Base-by-base conservation (phyloP, 2,888 invertebrate genomes). In the Ectemnius cavifrons region DNA sequence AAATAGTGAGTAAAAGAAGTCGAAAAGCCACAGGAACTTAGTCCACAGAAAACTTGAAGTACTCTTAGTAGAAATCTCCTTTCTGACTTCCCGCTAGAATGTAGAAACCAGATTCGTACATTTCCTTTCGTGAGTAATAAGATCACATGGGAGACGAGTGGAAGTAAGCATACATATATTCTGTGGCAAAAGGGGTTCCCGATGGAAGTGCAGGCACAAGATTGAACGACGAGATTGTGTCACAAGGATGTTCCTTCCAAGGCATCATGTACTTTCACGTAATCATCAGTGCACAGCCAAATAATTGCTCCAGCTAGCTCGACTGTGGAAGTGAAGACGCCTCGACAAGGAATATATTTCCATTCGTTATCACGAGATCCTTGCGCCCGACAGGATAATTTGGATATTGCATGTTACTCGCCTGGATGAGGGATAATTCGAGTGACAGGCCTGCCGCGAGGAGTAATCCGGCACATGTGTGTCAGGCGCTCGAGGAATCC, bases 371-470 rank as follows among this genome's bases (percentile, higher is more conserved):
- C 89, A 87, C 89, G 87, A 89, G 81, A 75, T 75, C 75, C 68
- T 72, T 60, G 73, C 67, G 70, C 73, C 75, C 74, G 65, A 62
- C 74, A 82, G 83, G 83, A 88, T 89, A 89, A 89, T 89, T 89
- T 89, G 87, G 89, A 89, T 89, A 88, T 89, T 82, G 87, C 84
- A 83, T 86, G 87, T 87, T 87, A 87, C 85, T 86, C 80, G 79
- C 63, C 73, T 84, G 83, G 87, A 88, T 87, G 88, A 87, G 86
- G 87, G 83, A 87, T 86, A 89, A 89, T 88, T 89, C 84, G 84
- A 85, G 84, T 80, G 71, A 77, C 73, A 62, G 67, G 37, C 70
- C 67, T 37, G 37, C 8, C 66, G 63, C 70, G 70, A 71, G 69
- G 75, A 84, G 74, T 84, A 77, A 84, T 84, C 74, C 83, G 62